A percentile compares a stretch with the other conserved stretches of the same genome.
phyloP scores from a whole-genome alignment of 1,140 invertebrate genomes.

The Caenorhabditis latens region DNA sequence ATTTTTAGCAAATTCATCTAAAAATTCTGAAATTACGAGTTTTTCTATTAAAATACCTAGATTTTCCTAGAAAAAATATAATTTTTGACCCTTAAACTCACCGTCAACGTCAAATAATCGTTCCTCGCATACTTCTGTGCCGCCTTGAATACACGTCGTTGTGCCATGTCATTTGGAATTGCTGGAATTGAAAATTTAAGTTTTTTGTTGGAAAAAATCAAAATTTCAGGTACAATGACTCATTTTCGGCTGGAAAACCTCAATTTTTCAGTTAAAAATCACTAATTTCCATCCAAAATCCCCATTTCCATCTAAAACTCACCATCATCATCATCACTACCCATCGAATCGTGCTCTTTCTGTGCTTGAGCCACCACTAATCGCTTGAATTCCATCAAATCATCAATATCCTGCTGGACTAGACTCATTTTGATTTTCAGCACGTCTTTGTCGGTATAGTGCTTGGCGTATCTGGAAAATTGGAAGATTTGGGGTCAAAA shows the following conservation, averaged over 20 bases:
- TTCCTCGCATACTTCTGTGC: neutral
- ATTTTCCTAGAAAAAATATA: neutral
- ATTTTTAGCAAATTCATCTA: neutral
- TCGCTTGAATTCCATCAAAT: slow-evolving; percentile 8
- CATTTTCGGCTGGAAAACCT: too few relatives aligned
- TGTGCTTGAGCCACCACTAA: neutral
- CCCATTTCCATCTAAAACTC: too few relatives aligned
- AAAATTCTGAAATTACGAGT: neutral
- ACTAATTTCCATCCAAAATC: neutral
- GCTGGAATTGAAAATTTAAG: neutral
- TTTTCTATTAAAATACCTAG: neutral
- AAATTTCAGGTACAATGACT: too few relatives aligned
- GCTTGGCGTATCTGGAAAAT: slow-evolving; percentile 25
- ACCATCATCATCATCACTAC: neutral
- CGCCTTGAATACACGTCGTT: slow-evolving; percentile 1
- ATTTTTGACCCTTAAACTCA: neutral
- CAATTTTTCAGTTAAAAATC: neutral
- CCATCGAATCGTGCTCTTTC: slow-evolving; percentile 18
- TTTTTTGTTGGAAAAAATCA: too few relatives aligned
- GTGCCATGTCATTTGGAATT: neutral
- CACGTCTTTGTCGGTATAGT: slow-evolving; percentile 2
- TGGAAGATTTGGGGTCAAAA: neutral
- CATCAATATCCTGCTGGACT: neutral
- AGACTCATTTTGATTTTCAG: slow-evolving; percentile 18
- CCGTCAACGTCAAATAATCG: slow-evolving; percentile 7